Conservation (phyloP, 2,113 vertebrate genomes). For the Gobius niger region DNA sequence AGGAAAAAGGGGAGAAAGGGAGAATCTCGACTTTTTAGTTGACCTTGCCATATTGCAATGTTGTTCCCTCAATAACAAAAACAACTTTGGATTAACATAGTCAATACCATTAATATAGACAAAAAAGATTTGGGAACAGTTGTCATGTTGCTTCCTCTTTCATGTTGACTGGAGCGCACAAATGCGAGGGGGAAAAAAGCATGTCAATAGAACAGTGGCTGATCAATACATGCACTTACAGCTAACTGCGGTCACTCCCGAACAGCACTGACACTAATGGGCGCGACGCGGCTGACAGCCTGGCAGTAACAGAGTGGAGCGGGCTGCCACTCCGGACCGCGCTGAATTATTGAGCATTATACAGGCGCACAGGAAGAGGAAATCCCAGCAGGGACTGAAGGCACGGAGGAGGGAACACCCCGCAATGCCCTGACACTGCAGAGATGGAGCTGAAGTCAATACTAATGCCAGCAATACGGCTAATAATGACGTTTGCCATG, state of each 20-base stretch:
- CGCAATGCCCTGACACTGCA: background rate
- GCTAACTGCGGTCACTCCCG: constrained; percentile 52
- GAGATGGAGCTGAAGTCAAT: constrained; percentile 5
- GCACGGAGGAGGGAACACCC: constrained; percentile 25
- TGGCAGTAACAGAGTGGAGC: constrained; percentile 26
- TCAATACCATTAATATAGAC: background rate
- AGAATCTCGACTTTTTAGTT: too few species aligned
- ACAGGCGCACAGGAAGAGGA: constrained; percentile 64
- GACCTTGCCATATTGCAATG: too few species aligned
- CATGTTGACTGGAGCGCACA: constrained; percentile 36
- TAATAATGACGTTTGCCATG: too few species aligned
- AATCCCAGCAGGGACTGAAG: constrained; percentile 38
- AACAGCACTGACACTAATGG: constrained; percentile 69
- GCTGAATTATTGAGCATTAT: constrained; percentile 67
- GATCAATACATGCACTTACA: constrained; percentile 71
- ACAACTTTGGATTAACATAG: too few species aligned
- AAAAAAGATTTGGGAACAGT: constrained; percentile 19
- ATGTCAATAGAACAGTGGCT: constrained; percentile 39
- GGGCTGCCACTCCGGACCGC: constrained; percentile 51
- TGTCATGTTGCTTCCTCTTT: constrained; percentile 23
- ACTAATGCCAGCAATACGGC: background rate
- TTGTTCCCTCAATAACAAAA: too few species aligned
- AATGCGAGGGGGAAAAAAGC: constrained; percentile 45
- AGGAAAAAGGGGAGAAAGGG: too few species aligned
- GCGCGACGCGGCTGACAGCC: constrained; percentile 27